A percentile compares a stretch with the other conserved stretches of the same genome.
Conservation (phyloP, 2,888 invertebrate genomes). For the Steinernema carpocapsae region DNA sequence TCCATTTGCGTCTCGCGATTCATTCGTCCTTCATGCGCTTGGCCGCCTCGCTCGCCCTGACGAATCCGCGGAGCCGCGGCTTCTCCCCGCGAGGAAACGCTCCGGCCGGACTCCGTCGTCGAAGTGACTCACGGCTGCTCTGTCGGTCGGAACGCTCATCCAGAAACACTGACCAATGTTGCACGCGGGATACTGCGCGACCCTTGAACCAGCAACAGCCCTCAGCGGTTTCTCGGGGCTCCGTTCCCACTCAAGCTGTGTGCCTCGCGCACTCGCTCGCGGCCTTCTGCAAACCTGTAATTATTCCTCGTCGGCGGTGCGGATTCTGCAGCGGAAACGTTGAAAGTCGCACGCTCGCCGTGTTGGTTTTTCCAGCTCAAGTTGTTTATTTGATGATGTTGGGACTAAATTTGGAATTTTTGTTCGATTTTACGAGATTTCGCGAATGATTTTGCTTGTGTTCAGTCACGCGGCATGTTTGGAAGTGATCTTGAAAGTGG, state of each 20-base stretch:
- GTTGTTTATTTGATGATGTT: too few species aligned
- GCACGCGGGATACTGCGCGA: neutral
- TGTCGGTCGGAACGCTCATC: neutral
- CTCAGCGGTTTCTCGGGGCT: neutral
- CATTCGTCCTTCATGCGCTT: neutral
- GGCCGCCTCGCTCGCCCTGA: neutral
- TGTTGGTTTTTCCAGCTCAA: too few species aligned
- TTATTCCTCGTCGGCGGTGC: too few species aligned
- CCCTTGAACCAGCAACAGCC: neutral
- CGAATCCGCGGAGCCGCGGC: neutral
- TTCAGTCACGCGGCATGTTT: too few species aligned
- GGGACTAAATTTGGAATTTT: too few species aligned
- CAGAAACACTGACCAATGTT: constrained; percentile 1
- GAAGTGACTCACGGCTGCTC: constrained; percentile 19
- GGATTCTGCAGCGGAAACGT: too few species aligned
- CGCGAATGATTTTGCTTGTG: too few species aligned
- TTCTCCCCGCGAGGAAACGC: neutral
- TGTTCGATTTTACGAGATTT: too few species aligned
- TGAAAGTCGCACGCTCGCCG: too few species aligned
- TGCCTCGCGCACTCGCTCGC: neutral
- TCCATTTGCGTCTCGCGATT: constrained; percentile 13
- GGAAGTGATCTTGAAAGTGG: too few species aligned
- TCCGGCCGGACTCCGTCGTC: neutral
- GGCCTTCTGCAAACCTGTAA: neutral
- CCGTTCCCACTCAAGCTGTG: neutral